phyloP scores from a whole-genome alignment of 2,113 vertebrate species.

The Ptychochromis oligacanthus region DNA sequence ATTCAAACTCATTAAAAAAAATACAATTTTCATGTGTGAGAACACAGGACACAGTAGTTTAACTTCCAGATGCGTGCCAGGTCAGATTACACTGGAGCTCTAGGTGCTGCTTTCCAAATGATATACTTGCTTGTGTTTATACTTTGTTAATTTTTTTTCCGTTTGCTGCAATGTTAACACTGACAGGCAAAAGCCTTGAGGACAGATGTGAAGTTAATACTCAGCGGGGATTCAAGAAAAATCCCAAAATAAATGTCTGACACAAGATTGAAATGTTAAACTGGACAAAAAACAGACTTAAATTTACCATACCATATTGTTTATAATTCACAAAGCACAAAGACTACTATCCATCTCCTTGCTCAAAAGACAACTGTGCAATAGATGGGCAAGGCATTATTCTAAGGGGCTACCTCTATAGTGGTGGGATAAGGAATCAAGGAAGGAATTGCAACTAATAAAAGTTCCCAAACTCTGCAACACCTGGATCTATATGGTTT shows the following conservation, averaged over 20 bases:
- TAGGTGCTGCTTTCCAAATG: not conserved
- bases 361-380: conserved; percentile 49
- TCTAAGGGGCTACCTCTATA: conserved; percentile 29
- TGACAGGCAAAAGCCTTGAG: conserved; percentile 56
- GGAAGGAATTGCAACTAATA: conserved; percentile 66
- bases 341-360: conserved; percentile 34
- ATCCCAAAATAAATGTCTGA: conserved; percentile 48
- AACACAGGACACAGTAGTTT: not conserved
- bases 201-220: conserved; percentile 59
- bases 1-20: not conserved
- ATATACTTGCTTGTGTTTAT: conserved; percentile 1
- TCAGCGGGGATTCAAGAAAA: conserved; percentile 15
- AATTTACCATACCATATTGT: conserved; percentile 35
- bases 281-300: conserved; percentile 49
- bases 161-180: conserved; percentile 52
- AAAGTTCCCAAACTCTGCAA: conserved; percentile 62
- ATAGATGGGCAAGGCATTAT: conserved; percentile 49
- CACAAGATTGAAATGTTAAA: conserved; percentile 45
- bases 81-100: not conserved
- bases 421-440: conserved; percentile 42
- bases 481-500: conserved; percentile 76
- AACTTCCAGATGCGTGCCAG: not conserved
- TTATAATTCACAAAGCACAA: conserved; percentile 65
- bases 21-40: not conserved
- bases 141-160: not conserved